These are phyloP conservation scores for Hemibagrus guttatus DNA, from an alignment of 2,797 vertebrate genomes.

Conservation along the genomic window DNA sequence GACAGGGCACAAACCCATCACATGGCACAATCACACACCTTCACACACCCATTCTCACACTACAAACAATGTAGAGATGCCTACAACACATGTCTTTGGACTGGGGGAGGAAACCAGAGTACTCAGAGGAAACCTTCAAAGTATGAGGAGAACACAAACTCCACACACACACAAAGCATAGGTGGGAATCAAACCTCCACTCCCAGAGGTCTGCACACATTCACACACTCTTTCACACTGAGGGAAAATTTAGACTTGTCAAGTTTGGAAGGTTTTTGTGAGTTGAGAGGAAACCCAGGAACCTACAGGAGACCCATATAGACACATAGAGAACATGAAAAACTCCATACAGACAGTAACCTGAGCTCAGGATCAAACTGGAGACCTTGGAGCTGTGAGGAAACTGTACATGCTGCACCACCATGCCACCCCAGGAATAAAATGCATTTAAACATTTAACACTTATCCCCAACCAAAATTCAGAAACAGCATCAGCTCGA, in stretches of 20 bases:
- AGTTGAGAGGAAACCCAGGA: not conserved
- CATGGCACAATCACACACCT: no score
- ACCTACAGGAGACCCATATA: not conserved
- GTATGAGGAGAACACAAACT: no score
- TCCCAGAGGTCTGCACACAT: not conserved
- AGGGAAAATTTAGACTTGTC: not conserved
- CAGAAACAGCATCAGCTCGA: not conserved
- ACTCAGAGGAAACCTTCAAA: no score
- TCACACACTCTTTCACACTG: not conserved
- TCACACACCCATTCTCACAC: no score
- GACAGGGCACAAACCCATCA: no score
- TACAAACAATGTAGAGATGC: no score
- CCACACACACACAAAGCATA: no score
- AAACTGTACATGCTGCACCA: not conserved
- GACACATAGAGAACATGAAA: not conserved
- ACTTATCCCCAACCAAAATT: not conserved
- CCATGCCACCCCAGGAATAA: not conserved
- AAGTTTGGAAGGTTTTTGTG: not conserved
- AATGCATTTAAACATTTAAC: not conserved
- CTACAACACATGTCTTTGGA: no score
- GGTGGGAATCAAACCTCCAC: no score
- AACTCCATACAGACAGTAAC: not conserved
- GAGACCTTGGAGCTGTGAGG: not conserved
- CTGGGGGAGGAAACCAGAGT: no score
- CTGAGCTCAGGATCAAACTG: not conserved